A percentile compares a stretch with the other conserved stretches of the same genome.
Conservation (phyloP, 2,888 invertebrate genomes). For the Orthosia gothica region DNA sequence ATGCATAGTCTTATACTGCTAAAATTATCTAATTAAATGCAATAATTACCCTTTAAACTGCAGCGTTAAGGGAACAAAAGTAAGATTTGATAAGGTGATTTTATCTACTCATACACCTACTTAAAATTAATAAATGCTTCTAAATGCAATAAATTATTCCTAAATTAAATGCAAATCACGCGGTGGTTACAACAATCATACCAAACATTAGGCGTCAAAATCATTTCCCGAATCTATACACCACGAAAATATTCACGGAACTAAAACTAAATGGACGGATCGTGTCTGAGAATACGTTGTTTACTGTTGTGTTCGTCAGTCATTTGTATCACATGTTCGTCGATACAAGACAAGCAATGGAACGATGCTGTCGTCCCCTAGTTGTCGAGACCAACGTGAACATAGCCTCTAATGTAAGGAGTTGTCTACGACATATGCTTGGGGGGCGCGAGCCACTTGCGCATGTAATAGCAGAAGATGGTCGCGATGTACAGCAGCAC, state of each 20-base stretch:
- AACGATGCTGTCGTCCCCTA: conserved; percentile 61
- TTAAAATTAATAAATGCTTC: conserved; percentile 81
- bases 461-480: conserved; percentile 98
- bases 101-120: conserved; percentile 64
- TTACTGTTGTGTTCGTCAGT: conserved; percentile 80
- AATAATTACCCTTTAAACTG: conserved; percentile 71
- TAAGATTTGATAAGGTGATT: conserved; percentile 56
- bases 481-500: conserved; percentile 97
- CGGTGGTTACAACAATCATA: conserved; percentile 87
- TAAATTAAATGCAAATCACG: conserved; percentile 86
- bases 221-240: conserved; percentile 73
- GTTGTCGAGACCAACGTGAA: conserved; percentile 62
- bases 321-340: conserved; percentile 88
- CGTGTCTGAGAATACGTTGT: conserved; percentile 70
- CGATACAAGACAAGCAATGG: conserved; percentile 71
- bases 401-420: conserved; percentile 46
- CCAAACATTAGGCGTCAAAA: conserved; percentile 71
- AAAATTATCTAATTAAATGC: conserved; percentile 72
- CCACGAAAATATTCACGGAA: conserved; percentile 74
- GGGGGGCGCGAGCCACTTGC: conserved; percentile 97
- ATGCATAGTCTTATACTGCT: conserved; percentile 78
- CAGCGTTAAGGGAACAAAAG: conserved; percentile 67
- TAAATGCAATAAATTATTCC: conserved; percentile 88
- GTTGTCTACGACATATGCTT: conserved; percentile 93
- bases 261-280: conserved; percentile 77